A percentile compares a stretch with the other conserved stretches of the same genome.
Evolutionary conservation across 2,797 vertebrate genomes (phyloP).

Genomic region (Echeneis naucrates): DNA sequence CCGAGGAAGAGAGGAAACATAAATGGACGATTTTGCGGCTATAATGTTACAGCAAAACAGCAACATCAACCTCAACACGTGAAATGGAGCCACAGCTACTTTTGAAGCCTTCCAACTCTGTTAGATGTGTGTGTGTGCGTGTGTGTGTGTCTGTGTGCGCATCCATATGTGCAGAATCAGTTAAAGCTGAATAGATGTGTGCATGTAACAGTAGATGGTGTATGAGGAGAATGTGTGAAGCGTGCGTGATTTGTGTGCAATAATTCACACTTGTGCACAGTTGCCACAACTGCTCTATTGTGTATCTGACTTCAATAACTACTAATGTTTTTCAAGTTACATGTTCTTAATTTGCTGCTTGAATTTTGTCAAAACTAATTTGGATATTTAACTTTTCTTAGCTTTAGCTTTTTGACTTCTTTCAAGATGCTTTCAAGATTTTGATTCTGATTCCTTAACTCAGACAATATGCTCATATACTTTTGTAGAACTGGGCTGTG

Average conservation of each 20-base stretch:
- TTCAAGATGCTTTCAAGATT: too few species aligned
- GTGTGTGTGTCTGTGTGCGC: conserved; percentile 17
- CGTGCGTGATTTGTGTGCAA: conserved; percentile 21
- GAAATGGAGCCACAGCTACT: conserved; percentile 68
- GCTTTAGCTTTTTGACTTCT: too few species aligned
- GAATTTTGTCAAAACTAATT: conserved; percentile 3
- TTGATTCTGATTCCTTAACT: not conserved
- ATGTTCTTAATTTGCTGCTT: conserved; percentile 3
- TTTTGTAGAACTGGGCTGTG: too few species aligned
- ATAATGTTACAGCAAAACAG: conserved; percentile 76
- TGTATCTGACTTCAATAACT: not conserved
- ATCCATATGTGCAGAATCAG: conserved; percentile 42
- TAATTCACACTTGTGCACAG: conserved; percentile 2
- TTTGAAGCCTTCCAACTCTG: conserved; percentile 57
- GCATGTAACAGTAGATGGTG: conserved; percentile 4
- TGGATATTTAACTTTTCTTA: too few species aligned
- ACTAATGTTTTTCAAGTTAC: not conserved
- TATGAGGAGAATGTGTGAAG: conserved; percentile 10
- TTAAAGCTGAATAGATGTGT: too few species aligned
- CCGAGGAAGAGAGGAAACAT: conserved; percentile 82
- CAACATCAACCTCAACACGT: conserved; percentile 75
- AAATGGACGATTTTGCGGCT: conserved; percentile 78
- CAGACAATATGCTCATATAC: too few species aligned
- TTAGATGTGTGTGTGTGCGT: conserved; percentile 34
- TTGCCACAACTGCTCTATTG: not conserved